Evolutionary conservation across 2,888 invertebrate species (phyloP).

Genomic region (Cataglyphis altisquamis): DNA sequence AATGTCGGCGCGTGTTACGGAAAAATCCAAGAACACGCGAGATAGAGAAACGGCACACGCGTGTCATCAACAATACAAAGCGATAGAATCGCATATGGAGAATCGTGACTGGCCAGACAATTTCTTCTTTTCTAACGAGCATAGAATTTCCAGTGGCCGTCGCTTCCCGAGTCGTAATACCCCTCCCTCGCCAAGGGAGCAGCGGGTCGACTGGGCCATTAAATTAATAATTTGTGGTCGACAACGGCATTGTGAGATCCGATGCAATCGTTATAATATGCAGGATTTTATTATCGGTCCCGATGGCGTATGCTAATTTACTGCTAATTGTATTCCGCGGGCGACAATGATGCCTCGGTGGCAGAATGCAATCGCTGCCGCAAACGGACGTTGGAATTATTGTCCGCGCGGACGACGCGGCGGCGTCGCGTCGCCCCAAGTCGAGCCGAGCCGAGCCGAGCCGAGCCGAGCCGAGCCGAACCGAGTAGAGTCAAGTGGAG

Average conservation of each 20-base stretch:
- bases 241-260: conserved; percentile 85
- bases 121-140: conserved; percentile 49
- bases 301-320: conserved; percentile 85
- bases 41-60: conserved; percentile 25
- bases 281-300: conserved; percentile 85
- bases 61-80: conserved; percentile 23
- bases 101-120: conserved; percentile 28
- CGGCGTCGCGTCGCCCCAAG: conserved; percentile 41
- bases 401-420: conserved; percentile 44
- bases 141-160: conserved; percentile 66
- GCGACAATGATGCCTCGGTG: conserved; percentile 83
- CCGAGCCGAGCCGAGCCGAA: background rate
- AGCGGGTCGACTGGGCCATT: conserved; percentile 77
- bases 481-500: background rate
- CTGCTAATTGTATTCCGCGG: conserved; percentile 86
- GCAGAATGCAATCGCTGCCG: conserved; percentile 73
- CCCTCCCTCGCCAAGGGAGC: conserved; percentile 59
- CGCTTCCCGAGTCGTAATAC: conserved; percentile 74
- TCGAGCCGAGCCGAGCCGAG: conserved; percentile 1
- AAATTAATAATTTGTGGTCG: conserved; percentile 86
- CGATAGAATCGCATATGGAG: conserved; percentile 2
- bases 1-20: background rate
- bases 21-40: background rate
- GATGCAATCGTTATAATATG: conserved; percentile 86
- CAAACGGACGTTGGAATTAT: conserved; percentile 64